Base-by-base conservation (phyloP, 2,888 invertebrate species). In the Cephus spinipes region DNA sequence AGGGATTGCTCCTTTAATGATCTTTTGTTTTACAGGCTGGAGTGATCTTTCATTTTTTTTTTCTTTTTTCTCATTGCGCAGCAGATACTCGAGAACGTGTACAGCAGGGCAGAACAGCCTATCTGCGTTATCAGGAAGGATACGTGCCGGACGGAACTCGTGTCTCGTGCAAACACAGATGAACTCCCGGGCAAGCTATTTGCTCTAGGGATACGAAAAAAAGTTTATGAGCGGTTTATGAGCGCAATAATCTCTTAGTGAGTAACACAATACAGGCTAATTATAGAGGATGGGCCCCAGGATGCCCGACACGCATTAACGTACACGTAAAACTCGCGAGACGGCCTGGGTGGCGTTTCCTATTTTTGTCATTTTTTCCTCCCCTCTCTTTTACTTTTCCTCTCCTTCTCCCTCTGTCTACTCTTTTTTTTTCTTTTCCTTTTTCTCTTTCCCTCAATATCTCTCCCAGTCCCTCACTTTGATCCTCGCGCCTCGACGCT, bases 241-340 rank as follows among this genome's bases (percentile, higher is more conserved):
- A 87, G 87, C 86, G 86, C 85, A 86, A 86, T 88, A 90, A 89
- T 89, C 88, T 86, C 84, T 86, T 84, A 84, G 85, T 81, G 86
- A 86, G 88, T 90, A 90, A 90, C 89, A 89, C 89, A 90, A 90
- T 89, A 87, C 88, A 83, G 85, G 87, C 87, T 90, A 90, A 90
- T 90, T 90, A 90, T 90, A 90, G 90, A 89, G 85, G 40, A 87
- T 83, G 85, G 84, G 84, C 84, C 86, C 83, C 84, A 82, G 83
- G 83, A 83, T 84, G 86, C 83, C 79, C 82, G 85, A 83, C 85
- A 83, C 81, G 85, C 85, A 88, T 88, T 85, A 87, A 87, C 85
- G 85, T 86, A 86, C 84, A 85, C 85, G 87, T 86, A 86, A 88
- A 89, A 87, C 84, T 87, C 85, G 73, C 74, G 80, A 75, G 81